A percentile compares a stretch with the other conserved stretches of the same genome.
Evolutionary conservation across 2,113 vertebrate species (phyloP).

Genomic region (Hipposideros armiger): DNA sequence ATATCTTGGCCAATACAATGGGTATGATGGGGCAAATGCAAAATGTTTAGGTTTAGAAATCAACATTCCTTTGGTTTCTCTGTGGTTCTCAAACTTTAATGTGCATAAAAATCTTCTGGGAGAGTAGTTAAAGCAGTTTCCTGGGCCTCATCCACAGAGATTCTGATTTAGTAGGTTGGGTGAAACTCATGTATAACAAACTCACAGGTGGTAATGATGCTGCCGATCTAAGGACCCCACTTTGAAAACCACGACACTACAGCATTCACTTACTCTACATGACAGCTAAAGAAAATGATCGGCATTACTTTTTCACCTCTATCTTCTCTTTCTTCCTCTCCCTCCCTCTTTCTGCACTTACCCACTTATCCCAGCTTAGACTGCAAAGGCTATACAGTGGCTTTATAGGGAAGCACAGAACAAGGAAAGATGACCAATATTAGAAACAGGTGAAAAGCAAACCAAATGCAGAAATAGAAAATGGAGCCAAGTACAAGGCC

Average conservation of each 20-base stretch:
- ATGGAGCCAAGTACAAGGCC: neutral
- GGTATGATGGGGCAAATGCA: neutral
- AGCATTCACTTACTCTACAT: neutral
- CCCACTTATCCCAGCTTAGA: neutral
- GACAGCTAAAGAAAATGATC: neutral
- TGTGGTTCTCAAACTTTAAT: conserved; percentile 42
- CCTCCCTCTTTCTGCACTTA: neutral
- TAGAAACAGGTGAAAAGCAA: neutral
- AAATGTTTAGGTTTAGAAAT: neutral
- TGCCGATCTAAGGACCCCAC: neutral
- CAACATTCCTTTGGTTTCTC: neutral
- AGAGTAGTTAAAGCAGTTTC: neutral
- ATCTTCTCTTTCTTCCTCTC: neutral
- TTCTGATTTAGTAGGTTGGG: neutral
- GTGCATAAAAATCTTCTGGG: neutral
- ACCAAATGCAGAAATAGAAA: neutral
- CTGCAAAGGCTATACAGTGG: neutral
- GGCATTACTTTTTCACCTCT: neutral
- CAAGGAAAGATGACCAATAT: neutral
- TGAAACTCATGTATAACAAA: neutral
- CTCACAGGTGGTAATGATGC: neutral
- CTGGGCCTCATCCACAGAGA: neutral
- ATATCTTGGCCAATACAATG: neutral
- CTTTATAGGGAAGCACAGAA: neutral
- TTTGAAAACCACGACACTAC: neutral